Percentiles rank a stretch among this genome's conserved stretches.
Conservation (phyloP, 2,888 invertebrate species). For the Phalera bucephala region DNA sequence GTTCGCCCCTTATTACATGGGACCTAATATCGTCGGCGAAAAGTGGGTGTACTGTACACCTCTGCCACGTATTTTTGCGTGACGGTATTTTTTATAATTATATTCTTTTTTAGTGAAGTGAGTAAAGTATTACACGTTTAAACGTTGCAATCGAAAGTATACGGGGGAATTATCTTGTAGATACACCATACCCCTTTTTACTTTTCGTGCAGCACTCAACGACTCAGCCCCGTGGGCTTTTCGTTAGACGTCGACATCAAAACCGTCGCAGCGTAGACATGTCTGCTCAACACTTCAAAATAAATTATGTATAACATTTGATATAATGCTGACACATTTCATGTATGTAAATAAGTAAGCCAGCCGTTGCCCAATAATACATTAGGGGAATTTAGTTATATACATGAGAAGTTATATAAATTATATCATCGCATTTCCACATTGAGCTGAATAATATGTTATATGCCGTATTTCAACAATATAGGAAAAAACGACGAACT, state of each 20-base stretch:
- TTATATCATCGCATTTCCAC: background rate
- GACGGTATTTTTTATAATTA: too few species aligned
- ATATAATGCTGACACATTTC: background rate
- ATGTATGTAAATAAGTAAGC: background rate
- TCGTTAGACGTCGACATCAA: slow-evolving; percentile 12
- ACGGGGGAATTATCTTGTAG: slow-evolving; percentile 32
- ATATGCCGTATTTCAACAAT: background rate
- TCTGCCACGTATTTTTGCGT: too few species aligned
- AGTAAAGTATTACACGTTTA: slow-evolving; percentile 12
- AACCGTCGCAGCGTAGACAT: slow-evolving; percentile 12
- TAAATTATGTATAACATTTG: background rate
- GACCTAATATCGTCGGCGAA: too few species aligned
- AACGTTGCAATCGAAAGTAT: slow-evolving; percentile 20
- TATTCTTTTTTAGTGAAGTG: too few species aligned
- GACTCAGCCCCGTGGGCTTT: slow-evolving; percentile 37
- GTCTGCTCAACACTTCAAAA: slow-evolving; percentile 1
- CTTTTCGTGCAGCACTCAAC: slow-evolving; percentile 35
- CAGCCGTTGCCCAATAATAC: background rate
- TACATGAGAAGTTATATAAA: background rate
- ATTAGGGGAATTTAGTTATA: background rate
- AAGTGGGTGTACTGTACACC: too few species aligned
- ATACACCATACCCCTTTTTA: slow-evolving; percentile 29
- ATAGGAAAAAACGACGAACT: too few species aligned
- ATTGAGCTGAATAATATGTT: background rate
- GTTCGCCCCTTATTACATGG: too few species aligned